A percentile compares a stretch with the other conserved stretches of the same genome.
These are phyloP conservation scores for Menidia menidia DNA, from an alignment of 2,797 vertebrate species.

Conservation along the genomic window DNA sequence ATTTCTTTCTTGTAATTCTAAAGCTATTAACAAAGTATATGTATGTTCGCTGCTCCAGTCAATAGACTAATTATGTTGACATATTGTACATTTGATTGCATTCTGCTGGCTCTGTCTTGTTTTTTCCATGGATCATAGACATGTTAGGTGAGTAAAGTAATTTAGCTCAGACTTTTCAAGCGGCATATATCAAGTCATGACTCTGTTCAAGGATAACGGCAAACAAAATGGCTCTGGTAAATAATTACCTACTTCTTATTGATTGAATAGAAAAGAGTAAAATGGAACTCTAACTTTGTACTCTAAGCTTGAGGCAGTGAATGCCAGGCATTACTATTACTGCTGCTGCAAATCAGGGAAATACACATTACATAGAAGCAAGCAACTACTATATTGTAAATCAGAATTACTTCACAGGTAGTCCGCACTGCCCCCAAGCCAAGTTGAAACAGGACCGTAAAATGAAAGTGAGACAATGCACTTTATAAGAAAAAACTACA, in stretches of 20 bases:
- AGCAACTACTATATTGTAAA: constrained; percentile 23
- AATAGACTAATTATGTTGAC: constrained; percentile 52
- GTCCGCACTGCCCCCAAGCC: constrained; percentile 21
- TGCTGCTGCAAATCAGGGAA: constrained; percentile 32
- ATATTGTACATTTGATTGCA: constrained; percentile 30
- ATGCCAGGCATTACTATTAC: constrained; percentile 15
- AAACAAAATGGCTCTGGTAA: constrained; percentile 4
- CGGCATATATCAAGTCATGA: constrained; percentile 16
- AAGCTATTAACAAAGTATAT: constrained; percentile 18
- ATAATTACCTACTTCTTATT: constrained; percentile 8
- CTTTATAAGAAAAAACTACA: constrained; percentile 11
- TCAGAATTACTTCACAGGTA: constrained; percentile 25
- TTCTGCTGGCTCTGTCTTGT: constrained; percentile 22
- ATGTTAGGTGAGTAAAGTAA: constrained; percentile 44
- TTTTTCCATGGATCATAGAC: constrained; percentile 10
- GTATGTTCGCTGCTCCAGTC: constrained; percentile 20
- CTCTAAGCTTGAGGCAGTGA: constrained; percentile 20
- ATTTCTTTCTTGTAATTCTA: constrained; percentile 27
- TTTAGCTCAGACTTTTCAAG: constrained; percentile 34
- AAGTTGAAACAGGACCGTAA: constrained; percentile 41
- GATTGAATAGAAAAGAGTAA: constrained; percentile 5
- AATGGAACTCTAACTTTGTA: constrained; percentile 25
- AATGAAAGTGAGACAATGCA: constrained; percentile 43
- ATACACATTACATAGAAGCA: constrained; percentile 28
- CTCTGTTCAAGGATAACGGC: constrained; percentile 7